Evolutionary conservation across 2,797 vertebrate species (phyloP), one percentile per base, ranked within the genome.

Genomic region (Cossypha heuglini): DNA sequence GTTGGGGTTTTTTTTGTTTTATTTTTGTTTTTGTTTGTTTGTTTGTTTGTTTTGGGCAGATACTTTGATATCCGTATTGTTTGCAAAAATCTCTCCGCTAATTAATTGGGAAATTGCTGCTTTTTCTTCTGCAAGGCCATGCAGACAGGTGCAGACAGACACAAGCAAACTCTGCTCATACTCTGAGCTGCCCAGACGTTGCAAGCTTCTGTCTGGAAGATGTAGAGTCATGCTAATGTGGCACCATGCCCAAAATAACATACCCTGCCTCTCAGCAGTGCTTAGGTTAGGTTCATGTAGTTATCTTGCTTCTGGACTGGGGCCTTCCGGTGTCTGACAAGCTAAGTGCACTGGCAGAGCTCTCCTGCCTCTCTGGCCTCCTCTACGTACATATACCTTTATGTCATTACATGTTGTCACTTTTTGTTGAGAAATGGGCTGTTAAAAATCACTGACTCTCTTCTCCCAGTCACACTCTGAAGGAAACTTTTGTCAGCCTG

Each of bases 171-270:
- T 86, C 74, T 88, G 59, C 81, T 91, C 38, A 21, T 19, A 13
- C 38, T 74, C 75, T 17, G 57, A 87, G 91, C 64, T 89, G 68
- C 84, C 75, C 85, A 96, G 91, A 74, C 37, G 57, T 45, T 42
- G 37, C 59, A 79, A 74, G 57, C 68, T 74, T 64, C 78, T 2
- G 1, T 80, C 64, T 94, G 82, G 78, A 94, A 94, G 75, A 85
- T 52, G 38, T 38, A 87, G 73, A 92, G 57, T 80, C 64, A 77
- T 37, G 49, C 35, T 79, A 72, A 66, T 51, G 35, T 94, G 94
- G 93, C 96, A 94, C 45, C n/a, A 62, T 91, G 89, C 94, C 94
- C 91, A 93, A 95, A 83, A 67, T 67, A 94, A 91, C 85, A 94
- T 74, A 86, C 52, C 21, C 87, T 89, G 72, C 64, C 54, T 91